Evolutionary conservation across 2,113 vertebrate species (phyloP), one percentile per base, ranked within the genome.

Genomic region (Symphodus melops): DNA sequence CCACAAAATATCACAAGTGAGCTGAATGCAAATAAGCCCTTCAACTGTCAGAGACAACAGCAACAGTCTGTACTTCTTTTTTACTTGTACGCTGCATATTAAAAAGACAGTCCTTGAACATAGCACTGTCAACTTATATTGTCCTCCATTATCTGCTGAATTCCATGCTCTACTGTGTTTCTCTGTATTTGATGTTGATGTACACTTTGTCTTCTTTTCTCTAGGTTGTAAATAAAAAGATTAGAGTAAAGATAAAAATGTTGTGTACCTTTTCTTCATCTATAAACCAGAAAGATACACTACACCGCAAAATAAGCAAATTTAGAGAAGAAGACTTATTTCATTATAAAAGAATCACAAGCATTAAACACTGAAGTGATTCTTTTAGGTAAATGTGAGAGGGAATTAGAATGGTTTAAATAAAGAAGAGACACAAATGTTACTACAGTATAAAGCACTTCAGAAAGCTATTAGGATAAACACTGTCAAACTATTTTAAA

Each of bases 11-110:
- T 36, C 74, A 66, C 56, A 54, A 54, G 51, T 63, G 63, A 57
- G 42, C 14, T 72, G 71, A 82, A 72, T 74, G 65, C 51, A 61
- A 80, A 80, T 56, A 3, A 5, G 16, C 16, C 52, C 39, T 25
- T 25, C 41, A 48, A 17, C 46, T 17, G 46, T 17, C 16, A 39
- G 5, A 9, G n/a, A 25, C 19, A 39, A 21, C 59, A n/a, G 46
- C 77, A 62, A 60, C 42, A 39, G 58, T 51, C 25, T 76, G 54
- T 61, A 37, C 6, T 49, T 58, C 8, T 33, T 33, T 33, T 11
- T 54, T 6, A 54, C 46, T 56, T 72, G 53, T 13, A 36, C 48
- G 20, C 21, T 41, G 36, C 49, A n/a, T 71, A n/a, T 65, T 42
- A 21, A 41, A 23, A 44, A 37, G 16, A 6, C 41, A 37, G 25